Conservation (phyloP, 30 jellyfish, hydroid and myxozoan species). For the Aurelia coerulea region DNA sequence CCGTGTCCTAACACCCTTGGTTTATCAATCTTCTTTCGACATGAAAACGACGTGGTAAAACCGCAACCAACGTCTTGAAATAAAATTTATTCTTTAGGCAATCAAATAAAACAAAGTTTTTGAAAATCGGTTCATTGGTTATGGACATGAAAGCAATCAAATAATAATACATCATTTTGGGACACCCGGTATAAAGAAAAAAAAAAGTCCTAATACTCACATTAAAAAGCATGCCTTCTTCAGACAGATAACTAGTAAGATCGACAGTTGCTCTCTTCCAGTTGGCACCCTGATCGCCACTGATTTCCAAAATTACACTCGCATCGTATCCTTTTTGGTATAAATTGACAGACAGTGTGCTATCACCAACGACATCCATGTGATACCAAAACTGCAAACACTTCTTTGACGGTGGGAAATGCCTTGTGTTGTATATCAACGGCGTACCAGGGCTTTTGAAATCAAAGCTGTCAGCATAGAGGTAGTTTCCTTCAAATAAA, state of each 20-base stretch:
- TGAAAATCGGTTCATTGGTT: too few relatives aligned
- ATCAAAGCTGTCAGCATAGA: slow-evolving; percentile 58
- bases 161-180: not conserved
- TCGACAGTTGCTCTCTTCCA: slow-evolving; percentile 62
- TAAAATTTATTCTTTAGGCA: too few relatives aligned
- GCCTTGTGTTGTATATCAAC: slow-evolving; percentile 51
- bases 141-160: too few relatives aligned
- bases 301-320: not conserved
- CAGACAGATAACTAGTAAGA: not conserved
- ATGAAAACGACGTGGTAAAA: too few relatives aligned
- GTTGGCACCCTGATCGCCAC: slow-evolving; percentile 50
- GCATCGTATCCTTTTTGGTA: slow-evolving; percentile 7
- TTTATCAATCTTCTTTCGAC: too few relatives aligned
- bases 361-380: slow-evolving; percentile 36
- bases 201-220: slow-evolving; percentile 6
- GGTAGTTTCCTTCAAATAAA: slow-evolving; percentile 38
- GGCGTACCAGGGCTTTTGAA: slow-evolving; percentile 59
- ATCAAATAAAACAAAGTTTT: too few relatives aligned
- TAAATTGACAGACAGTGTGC: slow-evolving; percentile 23
- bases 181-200: not conserved
- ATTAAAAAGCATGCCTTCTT: slow-evolving; percentile 21
- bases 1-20: too few relatives aligned
- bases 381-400: slow-evolving; percentile 72
- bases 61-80: too few relatives aligned
- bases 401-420: slow-evolving; percentile 33